Conservation (phyloP, 2,797 vertebrate species). For the Synaphobranchus kaupii region DNA sequence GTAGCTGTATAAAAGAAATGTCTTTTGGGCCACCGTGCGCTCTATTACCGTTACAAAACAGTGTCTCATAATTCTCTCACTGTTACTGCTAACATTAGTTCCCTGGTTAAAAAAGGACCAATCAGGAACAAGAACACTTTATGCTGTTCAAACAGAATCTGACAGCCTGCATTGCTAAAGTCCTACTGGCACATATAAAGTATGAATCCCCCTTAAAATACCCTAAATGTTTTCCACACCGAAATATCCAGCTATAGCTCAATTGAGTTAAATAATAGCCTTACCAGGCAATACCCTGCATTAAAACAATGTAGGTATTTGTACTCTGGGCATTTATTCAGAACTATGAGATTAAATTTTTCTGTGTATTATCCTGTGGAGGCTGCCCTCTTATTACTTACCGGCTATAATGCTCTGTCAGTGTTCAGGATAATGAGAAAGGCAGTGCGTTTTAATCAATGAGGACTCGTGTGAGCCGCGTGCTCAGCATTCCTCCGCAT, state of each 20-base stretch:
- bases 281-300: neutral
- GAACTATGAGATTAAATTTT: neutral
- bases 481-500: neutral
- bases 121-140: neutral
- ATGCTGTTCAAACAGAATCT: neutral
- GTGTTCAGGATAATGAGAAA: neutral
- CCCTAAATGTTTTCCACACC: neutral
- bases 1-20: neutral
- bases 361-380: neutral
- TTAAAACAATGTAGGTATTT: neutral
- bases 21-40: neutral
- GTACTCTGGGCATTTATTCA: neutral
- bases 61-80: slow-evolving; percentile 5
- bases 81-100: neutral
- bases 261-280: neutral
- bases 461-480: neutral
- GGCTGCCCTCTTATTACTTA: neutral
- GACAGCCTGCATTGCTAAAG: neutral
- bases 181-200: neutral
- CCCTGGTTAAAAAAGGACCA: neutral
- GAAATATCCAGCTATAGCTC: neutral
- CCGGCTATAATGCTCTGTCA: neutral
- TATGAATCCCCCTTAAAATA: neutral
- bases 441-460: neutral
- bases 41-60: neutral